Evolutionary conservation across 1,140 invertebrate species (phyloP).

Genomic region (Solen grandis): DNA sequence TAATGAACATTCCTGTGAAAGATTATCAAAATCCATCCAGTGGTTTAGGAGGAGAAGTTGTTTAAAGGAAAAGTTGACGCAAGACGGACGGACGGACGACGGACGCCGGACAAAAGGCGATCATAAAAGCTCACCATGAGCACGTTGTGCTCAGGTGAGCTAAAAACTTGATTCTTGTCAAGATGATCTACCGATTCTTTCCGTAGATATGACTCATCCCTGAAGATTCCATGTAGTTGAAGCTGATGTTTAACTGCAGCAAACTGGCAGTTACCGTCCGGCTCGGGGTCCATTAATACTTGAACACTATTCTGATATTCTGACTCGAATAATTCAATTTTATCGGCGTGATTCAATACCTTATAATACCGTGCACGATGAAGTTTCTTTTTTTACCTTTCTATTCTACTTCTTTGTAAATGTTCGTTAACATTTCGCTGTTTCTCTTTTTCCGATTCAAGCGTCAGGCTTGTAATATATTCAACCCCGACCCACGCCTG

Average conservation of each 20-base stretch:
- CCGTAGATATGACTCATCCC: not conserved
- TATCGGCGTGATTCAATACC: conserved; percentile 6
- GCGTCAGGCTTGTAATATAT: conserved; percentile 11
- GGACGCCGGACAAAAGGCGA: too few relatives aligned
- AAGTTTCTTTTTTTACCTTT: not conserved
- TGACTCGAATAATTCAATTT: conserved; percentile 2
- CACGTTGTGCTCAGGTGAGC: too few relatives aligned
- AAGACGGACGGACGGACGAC: too few relatives aligned
- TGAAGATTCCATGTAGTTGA: not conserved
- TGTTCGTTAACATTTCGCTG: not conserved
- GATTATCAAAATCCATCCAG: too few relatives aligned
- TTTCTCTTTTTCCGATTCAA: not conserved
- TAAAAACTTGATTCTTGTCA: too few relatives aligned
- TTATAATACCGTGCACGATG: not conserved
- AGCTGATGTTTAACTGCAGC: conserved; percentile 8
- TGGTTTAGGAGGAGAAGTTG: too few relatives aligned
- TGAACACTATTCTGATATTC: not conserved
- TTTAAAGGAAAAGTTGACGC: too few relatives aligned
- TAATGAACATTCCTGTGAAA: too few relatives aligned
- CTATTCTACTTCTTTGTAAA: not conserved
- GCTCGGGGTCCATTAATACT: conserved; percentile 4
- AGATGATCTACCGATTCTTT: too few relatives aligned
- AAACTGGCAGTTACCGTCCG: conserved; percentile 21
- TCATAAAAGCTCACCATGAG: too few relatives aligned
- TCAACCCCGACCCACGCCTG: conserved; percentile 3